Percentiles rank a stretch among this genome's conserved stretches.
These are phyloP conservation scores for Ischnus inquisitorius DNA, from an alignment of 2,888 invertebrate genomes.

Conservation along the genomic window DNA sequence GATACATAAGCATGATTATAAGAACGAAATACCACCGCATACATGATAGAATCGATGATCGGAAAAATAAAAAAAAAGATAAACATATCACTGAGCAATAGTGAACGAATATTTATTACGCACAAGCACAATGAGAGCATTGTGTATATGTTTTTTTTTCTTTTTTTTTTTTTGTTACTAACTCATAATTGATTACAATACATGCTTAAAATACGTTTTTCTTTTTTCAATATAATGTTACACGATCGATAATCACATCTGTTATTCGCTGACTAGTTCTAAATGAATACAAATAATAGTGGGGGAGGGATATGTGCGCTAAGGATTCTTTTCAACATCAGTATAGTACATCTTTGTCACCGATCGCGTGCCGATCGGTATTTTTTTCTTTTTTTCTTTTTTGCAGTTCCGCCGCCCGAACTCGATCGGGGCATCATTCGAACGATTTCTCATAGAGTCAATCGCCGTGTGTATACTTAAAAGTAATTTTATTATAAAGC, in stretches of 20 bases:
- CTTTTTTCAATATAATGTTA: slow-evolving; percentile 44
- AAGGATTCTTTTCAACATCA: slow-evolving; percentile 60
- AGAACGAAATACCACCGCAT: slow-evolving; percentile 31
- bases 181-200: slow-evolving; percentile 58
- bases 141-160: slow-evolving; percentile 46
- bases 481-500: slow-evolving; percentile 18
- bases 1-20: slow-evolving; percentile 59
- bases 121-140: slow-evolving; percentile 58
- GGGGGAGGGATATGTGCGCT: slow-evolving; percentile 63
- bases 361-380: slow-evolving; percentile 29
- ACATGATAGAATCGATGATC: slow-evolving; percentile 24
- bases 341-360: slow-evolving; percentile 59
- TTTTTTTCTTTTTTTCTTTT: slow-evolving; percentile 5
- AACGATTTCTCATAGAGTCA: background rate
- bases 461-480: slow-evolving; percentile 1
- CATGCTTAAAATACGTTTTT: slow-evolving; percentile 62
- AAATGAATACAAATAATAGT: slow-evolving; percentile 64
- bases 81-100: slow-evolving; percentile 54
- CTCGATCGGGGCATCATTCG: slow-evolving; percentile 24
- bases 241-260: slow-evolving; percentile 65
- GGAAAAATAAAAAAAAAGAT: slow-evolving; percentile 9
- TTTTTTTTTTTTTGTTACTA: slow-evolving; percentile 34
- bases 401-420: slow-evolving; percentile 18
- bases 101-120: slow-evolving; percentile 64
- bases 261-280: slow-evolving; percentile 66